These are phyloP conservation scores for Ryuthela nishihirai DNA, from an alignment of 2,888 invertebrate genomes.

Conservation along the genomic window DNA sequence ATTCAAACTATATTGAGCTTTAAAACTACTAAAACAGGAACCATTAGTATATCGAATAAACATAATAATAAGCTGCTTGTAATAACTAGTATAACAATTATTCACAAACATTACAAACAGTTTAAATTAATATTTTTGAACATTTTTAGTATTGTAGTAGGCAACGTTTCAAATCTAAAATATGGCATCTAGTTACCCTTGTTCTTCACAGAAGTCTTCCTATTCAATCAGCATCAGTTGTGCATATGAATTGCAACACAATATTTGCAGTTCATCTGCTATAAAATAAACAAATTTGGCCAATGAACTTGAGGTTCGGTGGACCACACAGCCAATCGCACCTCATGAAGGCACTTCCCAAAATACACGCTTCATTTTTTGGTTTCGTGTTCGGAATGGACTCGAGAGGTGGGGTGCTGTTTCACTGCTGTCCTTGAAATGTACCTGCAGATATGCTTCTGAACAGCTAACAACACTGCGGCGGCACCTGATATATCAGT, in stretches of 20 bases:
- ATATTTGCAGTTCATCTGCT: constrained; percentile 15
- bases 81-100: too few species aligned
- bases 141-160: constrained; percentile 6
- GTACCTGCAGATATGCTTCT: too few species aligned
- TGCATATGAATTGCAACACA: constrained; percentile 4
- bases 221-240: constrained; percentile 28
- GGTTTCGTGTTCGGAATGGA: constrained; percentile 1
- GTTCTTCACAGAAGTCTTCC: constrained; percentile 28
- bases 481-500: too few species aligned
- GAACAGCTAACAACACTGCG: too few species aligned
- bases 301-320: constrained; percentile 18
- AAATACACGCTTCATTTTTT: constrained; percentile 7
- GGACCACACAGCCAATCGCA: constrained; percentile 31
- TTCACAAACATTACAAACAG: too few species aligned
- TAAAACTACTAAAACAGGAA: constrained; percentile 13
- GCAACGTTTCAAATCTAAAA: too few species aligned
- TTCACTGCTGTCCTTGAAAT: too few species aligned
- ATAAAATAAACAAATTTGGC: constrained; percentile 14
- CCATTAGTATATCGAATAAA: constrained; percentile 7
- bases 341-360: constrained; percentile 34
- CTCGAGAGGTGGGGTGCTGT: not conserved
- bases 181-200: constrained; percentile 27
- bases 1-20: constrained; percentile 18
- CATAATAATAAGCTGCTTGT: too few species aligned
- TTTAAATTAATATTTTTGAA: too few species aligned